A percentile compares a stretch with the other conserved stretches of the same genome.
Evolutionary conservation across 2,888 invertebrate genomes (phyloP).

Genomic region (Tridacna crocea): DNA sequence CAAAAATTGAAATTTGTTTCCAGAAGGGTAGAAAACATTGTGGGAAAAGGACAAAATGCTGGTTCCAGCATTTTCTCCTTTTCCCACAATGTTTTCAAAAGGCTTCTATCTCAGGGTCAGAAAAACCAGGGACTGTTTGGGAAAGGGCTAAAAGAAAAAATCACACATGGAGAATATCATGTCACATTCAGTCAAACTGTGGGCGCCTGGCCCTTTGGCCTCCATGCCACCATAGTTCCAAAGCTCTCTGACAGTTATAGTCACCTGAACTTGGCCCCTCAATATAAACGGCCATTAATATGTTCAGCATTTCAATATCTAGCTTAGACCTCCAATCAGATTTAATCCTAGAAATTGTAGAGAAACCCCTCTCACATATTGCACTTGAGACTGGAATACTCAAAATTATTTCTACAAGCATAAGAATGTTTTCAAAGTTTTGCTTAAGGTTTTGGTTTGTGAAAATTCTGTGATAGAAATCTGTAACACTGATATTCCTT

Average conservation of each 20-base stretch:
- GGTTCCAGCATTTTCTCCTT: no score
- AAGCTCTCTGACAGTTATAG: conserved; percentile 38
- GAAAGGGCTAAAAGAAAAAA: no score
- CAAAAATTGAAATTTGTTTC: no score
- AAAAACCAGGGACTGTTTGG: no score
- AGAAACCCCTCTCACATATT: conserved; percentile 60
- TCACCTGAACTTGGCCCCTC: conserved; percentile 33
- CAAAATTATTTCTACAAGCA: conserved; percentile 49
- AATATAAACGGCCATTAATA: conserved; percentile 46
- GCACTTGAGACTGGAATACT: no score
- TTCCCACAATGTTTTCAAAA: no score
- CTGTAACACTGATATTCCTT: neutral
- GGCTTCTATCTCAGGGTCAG: no score
- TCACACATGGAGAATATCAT: neutral
- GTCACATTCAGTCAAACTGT: conserved; percentile 38
- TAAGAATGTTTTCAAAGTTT: conserved; percentile 25
- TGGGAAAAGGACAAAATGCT: no score
- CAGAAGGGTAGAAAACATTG: no score
- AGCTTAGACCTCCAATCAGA: conserved; percentile 57
- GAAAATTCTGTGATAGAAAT: conserved; percentile 24
- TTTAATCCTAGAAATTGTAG: conserved; percentile 52
- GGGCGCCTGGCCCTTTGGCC: conserved; percentile 47
- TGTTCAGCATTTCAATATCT: conserved; percentile 39
- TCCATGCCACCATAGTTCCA: conserved; percentile 55
- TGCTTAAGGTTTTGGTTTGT: conserved; percentile 17